Percentiles rank a stretch among this genome's conserved stretches.
Evolutionary conservation across 92 coral and sea anemone species (phyloP).

Genomic region (Porites rus): DNA sequence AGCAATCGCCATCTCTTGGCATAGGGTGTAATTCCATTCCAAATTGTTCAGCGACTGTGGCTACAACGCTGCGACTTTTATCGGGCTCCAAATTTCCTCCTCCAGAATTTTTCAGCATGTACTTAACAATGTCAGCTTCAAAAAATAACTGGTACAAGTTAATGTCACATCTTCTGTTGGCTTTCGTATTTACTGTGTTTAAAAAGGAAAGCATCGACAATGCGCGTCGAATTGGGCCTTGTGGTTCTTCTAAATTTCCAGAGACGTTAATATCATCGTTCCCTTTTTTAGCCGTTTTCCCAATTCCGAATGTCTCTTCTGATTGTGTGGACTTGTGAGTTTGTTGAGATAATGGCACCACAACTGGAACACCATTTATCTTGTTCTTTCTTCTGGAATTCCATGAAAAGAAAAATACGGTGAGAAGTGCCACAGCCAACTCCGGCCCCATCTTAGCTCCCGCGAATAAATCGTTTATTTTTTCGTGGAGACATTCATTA

Average conservation of each 20-base stretch:
- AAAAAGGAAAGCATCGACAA: slow-evolving; percentile 28
- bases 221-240: slow-evolving; percentile 10
- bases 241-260: slow-evolving; percentile 1
- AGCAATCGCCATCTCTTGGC: slow-evolving; percentile 55
- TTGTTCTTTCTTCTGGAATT: slow-evolving; percentile 55
- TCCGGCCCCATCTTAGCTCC: slow-evolving; percentile 77
- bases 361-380: slow-evolving; percentile 49
- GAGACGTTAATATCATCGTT: background rate
- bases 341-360: slow-evolving; percentile 13
- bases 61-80: background rate
- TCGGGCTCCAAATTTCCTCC: background rate
- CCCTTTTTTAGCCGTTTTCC: background rate
- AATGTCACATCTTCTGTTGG: slow-evolving; percentile 18
- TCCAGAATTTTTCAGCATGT: background rate
- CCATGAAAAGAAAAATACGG: slow-evolving; percentile 67
- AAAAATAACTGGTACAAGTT: slow-evolving; percentile 31
- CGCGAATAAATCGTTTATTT: slow-evolving; percentile 57
- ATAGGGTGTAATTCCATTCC: slow-evolving; percentile 34
- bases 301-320: background rate
- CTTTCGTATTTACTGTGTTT: slow-evolving; percentile 4
- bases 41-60: slow-evolving; percentile 28
- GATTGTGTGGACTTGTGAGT: background rate
- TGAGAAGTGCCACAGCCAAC: slow-evolving; percentile 56
- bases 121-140: slow-evolving; percentile 27
- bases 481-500: slow-evolving; percentile 62